Percentiles rank a stretch among this genome's conserved stretches.
These are phyloP conservation scores for Cryptus armator DNA, from an alignment of 2,888 invertebrate species.

Conservation along the genomic window DNA sequence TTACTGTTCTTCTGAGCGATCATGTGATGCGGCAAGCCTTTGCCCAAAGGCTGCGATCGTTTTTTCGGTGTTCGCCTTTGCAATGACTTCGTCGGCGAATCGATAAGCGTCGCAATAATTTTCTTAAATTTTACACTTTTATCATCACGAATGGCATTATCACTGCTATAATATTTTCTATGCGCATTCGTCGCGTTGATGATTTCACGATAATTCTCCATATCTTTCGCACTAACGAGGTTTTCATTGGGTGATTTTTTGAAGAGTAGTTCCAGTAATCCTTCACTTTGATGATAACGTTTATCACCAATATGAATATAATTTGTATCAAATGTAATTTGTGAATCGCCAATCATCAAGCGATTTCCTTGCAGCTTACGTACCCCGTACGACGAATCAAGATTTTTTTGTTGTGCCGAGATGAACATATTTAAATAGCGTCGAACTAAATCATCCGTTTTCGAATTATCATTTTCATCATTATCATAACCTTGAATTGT, in stretches of 20 bases:
- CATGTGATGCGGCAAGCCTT: not conserved
- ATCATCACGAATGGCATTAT: slow-evolving; percentile 25
- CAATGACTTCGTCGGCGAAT: not conserved
- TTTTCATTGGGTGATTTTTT: slow-evolving; percentile 41
- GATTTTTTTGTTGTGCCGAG: slow-evolving; percentile 16
- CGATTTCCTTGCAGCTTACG: slow-evolving; percentile 51
- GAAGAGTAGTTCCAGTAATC: slow-evolving; percentile 53
- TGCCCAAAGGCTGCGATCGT: not conserved
- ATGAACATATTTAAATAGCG: slow-evolving; percentile 29
- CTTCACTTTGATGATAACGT: slow-evolving; percentile 50
- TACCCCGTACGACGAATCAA: slow-evolving; percentile 59
- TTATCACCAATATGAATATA: slow-evolving; percentile 32
- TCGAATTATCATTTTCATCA: no score
- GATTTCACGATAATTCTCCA: slow-evolving; percentile 44
- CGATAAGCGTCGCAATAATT: slow-evolving; percentile 1
- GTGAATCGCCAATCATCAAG: slow-evolving; percentile 60
- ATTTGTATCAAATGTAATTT: slow-evolving; percentile 45
- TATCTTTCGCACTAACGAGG: slow-evolving; percentile 26
- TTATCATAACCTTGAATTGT: slow-evolving; percentile 78
- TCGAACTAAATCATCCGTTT: slow-evolving; percentile 76
- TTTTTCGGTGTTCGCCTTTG: not conserved
- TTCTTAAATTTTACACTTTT: slow-evolving; percentile 45
- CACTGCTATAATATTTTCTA: slow-evolving; percentile 58
- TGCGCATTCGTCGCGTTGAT: slow-evolving; percentile 43
- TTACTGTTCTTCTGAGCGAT: not conserved